Percentiles rank a stretch among this genome's conserved stretches.
phyloP scores from a whole-genome alignment of 1,140 invertebrate genomes.

The Leptopilina clavipes region DNA sequence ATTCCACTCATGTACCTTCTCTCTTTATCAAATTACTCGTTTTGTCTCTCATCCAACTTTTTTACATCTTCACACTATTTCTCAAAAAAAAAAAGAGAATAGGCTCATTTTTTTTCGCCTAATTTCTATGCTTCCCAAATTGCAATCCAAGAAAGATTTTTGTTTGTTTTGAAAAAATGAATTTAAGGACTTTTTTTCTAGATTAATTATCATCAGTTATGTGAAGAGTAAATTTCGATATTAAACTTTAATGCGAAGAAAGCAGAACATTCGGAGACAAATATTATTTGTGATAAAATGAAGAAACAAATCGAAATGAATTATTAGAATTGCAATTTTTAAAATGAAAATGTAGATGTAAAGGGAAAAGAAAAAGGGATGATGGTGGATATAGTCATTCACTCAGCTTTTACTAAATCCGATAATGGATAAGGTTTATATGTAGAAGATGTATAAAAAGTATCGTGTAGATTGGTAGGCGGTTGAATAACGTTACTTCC shows the following conservation, averaged over 20 bases:
- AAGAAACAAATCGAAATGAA: not conserved
- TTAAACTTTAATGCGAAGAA: too few relatives aligned
- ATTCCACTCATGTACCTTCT: constrained; percentile 15
- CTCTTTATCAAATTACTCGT: not conserved
- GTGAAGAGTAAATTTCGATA: not conserved
- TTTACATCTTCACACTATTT: constrained; percentile 23
- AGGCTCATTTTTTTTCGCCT: not conserved
- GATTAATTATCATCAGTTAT: not conserved
- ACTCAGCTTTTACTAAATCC: constrained; percentile 46
- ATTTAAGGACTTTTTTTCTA: too few relatives aligned
- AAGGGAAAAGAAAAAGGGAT: constrained; percentile 43
- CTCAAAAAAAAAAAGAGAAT: not conserved
- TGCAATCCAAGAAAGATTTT: too few relatives aligned
- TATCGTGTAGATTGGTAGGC: not conserved
- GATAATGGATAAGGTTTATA: constrained; percentile 52
- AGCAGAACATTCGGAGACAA: not conserved
- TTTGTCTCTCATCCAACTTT: not conserved
- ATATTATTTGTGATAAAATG: not conserved
- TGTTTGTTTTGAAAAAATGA: too few relatives aligned
- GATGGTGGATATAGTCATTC: constrained; percentile 44
- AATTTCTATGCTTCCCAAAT: too few relatives aligned
- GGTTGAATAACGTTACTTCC: too few relatives aligned
- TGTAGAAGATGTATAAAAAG: not conserved
- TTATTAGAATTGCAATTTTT: not conserved
- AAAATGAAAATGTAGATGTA: constrained; percentile 32